These are phyloP conservation scores for Lordiphosa collinella DNA, from an alignment of 1,140 invertebrate genomes.

Conservation along the genomic window DNA sequence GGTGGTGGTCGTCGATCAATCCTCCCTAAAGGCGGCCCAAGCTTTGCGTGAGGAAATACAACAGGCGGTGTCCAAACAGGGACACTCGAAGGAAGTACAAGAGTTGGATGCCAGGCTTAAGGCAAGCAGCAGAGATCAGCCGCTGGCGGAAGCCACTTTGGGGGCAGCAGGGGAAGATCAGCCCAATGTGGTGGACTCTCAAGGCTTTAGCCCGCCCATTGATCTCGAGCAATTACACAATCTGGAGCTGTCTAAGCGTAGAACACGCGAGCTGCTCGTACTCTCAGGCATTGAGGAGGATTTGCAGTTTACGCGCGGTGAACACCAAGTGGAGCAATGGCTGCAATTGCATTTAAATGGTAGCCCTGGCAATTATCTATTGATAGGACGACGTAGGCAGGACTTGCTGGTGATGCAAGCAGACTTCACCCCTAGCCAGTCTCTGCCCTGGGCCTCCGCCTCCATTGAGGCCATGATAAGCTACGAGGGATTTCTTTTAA, in stretches of 20 bases:
- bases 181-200: conserved; percentile 57
- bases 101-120: conserved; percentile 35
- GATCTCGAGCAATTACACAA: conserved; percentile 55
- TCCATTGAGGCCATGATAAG: conserved; percentile 18
- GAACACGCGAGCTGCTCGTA: conserved; percentile 60
- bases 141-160: neutral
- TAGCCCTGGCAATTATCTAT: conserved; percentile 21
- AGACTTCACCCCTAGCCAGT: conserved; percentile 20
- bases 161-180: conserved; percentile 7
- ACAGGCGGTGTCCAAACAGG: conserved; percentile 37
- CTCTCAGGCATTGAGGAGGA: conserved; percentile 61
- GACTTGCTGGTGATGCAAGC: conserved; percentile 34
- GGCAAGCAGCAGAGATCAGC: neutral
- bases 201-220: conserved; percentile 24
- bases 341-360: conserved; percentile 46
- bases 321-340: conserved; percentile 51
- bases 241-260: conserved; percentile 55
- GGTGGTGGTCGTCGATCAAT: conserved; percentile 36
- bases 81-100: conserved; percentile 19
- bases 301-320: conserved; percentile 31
- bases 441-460: conserved; percentile 10
- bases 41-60: conserved; percentile 55
- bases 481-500: conserved; percentile 50
- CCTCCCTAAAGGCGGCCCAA: conserved; percentile 20
- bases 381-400: conserved; percentile 39